phyloP scores from a whole-genome alignment of 2,888 invertebrate species.

The Drosophila glabriapex region DNA sequence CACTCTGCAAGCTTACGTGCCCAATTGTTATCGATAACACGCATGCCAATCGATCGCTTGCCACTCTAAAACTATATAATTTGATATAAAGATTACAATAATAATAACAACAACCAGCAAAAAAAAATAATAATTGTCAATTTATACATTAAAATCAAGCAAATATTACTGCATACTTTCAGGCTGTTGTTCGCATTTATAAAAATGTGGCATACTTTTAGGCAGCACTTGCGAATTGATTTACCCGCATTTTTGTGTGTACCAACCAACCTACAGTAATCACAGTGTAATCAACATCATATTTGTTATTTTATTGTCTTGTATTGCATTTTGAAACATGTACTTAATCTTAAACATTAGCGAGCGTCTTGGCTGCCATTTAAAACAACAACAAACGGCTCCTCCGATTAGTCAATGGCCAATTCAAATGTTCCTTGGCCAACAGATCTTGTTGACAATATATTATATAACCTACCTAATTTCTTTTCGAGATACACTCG shows the following conservation, averaged over 20 bases:
- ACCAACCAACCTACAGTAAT: neutral
- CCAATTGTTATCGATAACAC: constrained; percentile 40
- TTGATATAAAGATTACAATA: neutral
- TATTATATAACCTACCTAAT: neutral
- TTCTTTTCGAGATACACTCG: neutral
- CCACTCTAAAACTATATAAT: no score
- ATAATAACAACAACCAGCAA: neutral
- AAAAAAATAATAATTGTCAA: neutral
- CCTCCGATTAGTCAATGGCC: neutral
- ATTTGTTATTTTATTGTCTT: neutral
- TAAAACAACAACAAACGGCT: neutral
- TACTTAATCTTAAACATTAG: neutral
- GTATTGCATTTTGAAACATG: neutral
- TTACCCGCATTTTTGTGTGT: neutral
- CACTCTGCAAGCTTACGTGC: constrained; percentile 24
- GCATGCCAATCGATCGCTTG: neutral
- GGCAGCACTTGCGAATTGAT: neutral
- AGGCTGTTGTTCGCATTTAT: neutral
- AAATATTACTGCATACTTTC: constrained; percentile 6
- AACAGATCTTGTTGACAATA: neutral
- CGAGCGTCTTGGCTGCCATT: neutral
- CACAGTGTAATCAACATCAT: neutral
- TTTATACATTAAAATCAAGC: no score
- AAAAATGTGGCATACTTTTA: constrained; percentile 4
- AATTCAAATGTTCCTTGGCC: neutral